Conservation (phyloP, 2,888 invertebrate genomes). For the Lysandra bellargus region DNA sequence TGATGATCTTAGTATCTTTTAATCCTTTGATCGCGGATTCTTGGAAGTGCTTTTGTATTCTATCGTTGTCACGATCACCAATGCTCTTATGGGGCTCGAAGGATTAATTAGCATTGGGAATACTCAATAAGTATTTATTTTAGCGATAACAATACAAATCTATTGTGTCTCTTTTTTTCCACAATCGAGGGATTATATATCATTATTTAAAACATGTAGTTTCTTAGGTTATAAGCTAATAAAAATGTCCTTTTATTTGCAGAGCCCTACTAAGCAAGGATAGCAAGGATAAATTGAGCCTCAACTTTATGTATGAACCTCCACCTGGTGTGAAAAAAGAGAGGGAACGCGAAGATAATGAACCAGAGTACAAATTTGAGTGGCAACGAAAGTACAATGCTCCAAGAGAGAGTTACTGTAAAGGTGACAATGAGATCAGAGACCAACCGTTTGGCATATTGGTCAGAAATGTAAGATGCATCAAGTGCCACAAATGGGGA, state of each 20-base stretch:
- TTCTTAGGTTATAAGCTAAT: background rate
- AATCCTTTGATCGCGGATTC: too few species aligned
- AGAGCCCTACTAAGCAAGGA: slow-evolving; percentile 98
- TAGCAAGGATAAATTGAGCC: slow-evolving; percentile 98
- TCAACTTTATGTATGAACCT: slow-evolving; percentile 99
- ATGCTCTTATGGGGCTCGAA: too few species aligned
- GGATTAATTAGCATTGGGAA: background rate
- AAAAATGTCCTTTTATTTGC: slow-evolving; percentile 41
- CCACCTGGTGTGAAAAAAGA: slow-evolving; percentile 98
- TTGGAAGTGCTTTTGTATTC: too few species aligned
- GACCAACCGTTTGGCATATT: slow-evolving; percentile 99
- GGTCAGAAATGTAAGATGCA: slow-evolving; percentile 97
- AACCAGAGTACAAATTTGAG: slow-evolving; percentile 99
- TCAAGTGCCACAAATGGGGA: slow-evolving; percentile 99
- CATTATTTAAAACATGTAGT: background rate
- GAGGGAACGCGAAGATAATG: slow-evolving; percentile 93
- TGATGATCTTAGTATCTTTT: too few species aligned
- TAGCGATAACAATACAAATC: too few species aligned
- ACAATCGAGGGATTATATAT: background rate
- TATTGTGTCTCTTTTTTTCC: too few species aligned
- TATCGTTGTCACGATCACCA: too few species aligned
- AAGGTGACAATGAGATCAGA: slow-evolving; percentile 97
- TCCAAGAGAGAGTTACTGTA: slow-evolving; percentile 98
- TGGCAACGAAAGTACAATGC: slow-evolving; percentile 99
- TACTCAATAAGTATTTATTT: background rate